Evolutionary conservation across 92 coral and sea anemone species (phyloP).

Genomic region (Siderastrea siderea): DNA sequence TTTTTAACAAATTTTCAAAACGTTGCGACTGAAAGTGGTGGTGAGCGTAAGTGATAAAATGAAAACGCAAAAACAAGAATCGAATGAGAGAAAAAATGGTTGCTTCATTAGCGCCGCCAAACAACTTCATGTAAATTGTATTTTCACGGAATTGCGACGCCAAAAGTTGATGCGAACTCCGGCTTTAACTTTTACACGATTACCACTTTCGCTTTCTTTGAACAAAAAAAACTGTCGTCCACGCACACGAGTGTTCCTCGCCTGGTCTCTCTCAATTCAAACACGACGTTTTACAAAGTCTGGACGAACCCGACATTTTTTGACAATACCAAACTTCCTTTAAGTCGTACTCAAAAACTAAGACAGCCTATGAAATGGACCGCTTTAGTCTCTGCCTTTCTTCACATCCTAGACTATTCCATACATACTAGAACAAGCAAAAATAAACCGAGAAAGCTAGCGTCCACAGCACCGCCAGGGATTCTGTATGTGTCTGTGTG

Average conservation of each 20-base stretch:
- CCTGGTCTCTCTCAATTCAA: not conserved
- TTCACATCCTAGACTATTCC: too few species aligned
- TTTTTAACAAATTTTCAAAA: not conserved
- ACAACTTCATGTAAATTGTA: not conserved
- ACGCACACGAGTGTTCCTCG: not conserved
- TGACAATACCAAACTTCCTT: too few species aligned
- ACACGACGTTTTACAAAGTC: not conserved
- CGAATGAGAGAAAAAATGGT: not conserved
- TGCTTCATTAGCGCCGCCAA: not conserved
- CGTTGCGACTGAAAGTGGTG: not conserved
- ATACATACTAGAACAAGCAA: too few species aligned
- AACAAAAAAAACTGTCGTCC: not conserved
- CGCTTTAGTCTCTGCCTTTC: too few species aligned
- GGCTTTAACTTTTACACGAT: too few species aligned
- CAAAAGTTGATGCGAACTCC: too few species aligned
- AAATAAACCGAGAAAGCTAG: not conserved
- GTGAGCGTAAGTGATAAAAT: not conserved
- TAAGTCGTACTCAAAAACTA: too few species aligned
- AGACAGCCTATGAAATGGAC: too few species aligned
- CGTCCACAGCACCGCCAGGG: not conserved
- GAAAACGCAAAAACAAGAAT: not conserved
- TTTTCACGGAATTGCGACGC: not conserved
- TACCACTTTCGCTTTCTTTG: too few species aligned
- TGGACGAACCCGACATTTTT: not conserved
- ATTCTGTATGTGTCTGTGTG: not conserved